phyloP scores from a whole-genome alignment of 1,140 invertebrate species.

The Drosophila ficusphila region DNA sequence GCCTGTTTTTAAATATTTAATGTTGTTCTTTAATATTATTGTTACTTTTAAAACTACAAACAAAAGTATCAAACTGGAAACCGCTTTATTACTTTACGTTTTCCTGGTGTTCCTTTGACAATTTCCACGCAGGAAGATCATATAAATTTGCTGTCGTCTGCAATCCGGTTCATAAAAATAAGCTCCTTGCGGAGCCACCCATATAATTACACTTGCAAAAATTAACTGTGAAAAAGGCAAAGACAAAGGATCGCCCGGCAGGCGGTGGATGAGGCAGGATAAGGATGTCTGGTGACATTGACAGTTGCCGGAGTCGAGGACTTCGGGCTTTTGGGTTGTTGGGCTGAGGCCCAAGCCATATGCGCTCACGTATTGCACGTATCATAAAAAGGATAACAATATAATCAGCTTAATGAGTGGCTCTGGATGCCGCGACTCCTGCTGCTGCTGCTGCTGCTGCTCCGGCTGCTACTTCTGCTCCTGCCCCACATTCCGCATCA shows the following conservation, averaged over 20 bases:
- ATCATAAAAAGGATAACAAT: slow-evolving; percentile 84
- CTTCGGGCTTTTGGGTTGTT: too few relatives aligned
- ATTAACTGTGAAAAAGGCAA: slow-evolving; percentile 54
- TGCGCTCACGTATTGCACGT: slow-evolving; percentile 82
- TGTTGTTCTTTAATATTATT: too few relatives aligned
- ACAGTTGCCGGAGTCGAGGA: slow-evolving; percentile 19
- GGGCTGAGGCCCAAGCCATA: slow-evolving; percentile 60
- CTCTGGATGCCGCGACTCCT: slow-evolving; percentile 45
- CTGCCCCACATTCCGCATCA: slow-evolving; percentile 1
- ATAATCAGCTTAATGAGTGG: slow-evolving; percentile 83
- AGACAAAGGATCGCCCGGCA: slow-evolving; percentile 15
- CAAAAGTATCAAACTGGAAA: background rate
- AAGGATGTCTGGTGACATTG: slow-evolving; percentile 44
- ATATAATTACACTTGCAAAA: slow-evolving; percentile 78
- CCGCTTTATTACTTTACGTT: background rate
- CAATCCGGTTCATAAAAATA: slow-evolving; percentile 65
- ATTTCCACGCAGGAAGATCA: slow-evolving; percentile 30
- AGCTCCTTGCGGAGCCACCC: slow-evolving; percentile 46
- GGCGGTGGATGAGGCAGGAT: background rate
- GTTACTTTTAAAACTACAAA: background rate
- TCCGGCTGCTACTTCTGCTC: slow-evolving; percentile 3
- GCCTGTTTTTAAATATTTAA: too few relatives aligned
- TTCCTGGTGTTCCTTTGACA: background rate
- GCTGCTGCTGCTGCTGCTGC: slow-evolving; percentile 8
- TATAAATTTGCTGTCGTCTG: slow-evolving; percentile 39